Conservation (phyloP, 2,113 vertebrate species). For the Hippocampus mohnikei region DNA sequence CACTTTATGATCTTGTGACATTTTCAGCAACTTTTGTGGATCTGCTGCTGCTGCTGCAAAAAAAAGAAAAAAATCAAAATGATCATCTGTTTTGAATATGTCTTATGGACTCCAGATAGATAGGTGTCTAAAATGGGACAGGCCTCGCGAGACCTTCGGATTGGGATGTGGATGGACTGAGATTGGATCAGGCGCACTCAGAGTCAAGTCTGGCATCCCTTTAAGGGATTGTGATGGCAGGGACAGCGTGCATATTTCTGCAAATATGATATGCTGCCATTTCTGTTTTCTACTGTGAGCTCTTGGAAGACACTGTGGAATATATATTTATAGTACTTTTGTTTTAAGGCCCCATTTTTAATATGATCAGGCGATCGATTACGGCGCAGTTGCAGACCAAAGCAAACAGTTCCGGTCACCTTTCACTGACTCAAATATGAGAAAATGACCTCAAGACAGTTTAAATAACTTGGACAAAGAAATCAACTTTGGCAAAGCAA, state of each 20-base stretch:
- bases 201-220: conserved; percentile 9
- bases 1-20: conserved; percentile 1
- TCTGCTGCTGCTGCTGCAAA: background rate
- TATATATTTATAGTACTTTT: background rate
- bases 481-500: background rate
- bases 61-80: background rate
- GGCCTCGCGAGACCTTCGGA: conserved; percentile 8
- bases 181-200: background rate
- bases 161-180: conserved; percentile 2
- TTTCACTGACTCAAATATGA: background rate
- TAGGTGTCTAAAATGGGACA: conserved; percentile 3
- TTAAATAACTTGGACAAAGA: background rate
- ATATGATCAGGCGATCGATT: background rate
- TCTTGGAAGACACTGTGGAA: background rate
- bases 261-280: background rate
- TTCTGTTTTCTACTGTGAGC: background rate
- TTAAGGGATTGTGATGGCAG: conserved; percentile 9
- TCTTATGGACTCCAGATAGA: background rate
- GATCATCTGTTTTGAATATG: background rate
- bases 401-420: background rate
- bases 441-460: background rate
- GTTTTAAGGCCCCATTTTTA: background rate
- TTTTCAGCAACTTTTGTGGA: background rate
- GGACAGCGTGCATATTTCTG: conserved; percentile 6
- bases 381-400: background rate